A percentile compares a stretch with the other conserved stretches of the same genome.
Evolutionary conservation across 2,113 vertebrate species (phyloP).

Genomic region (Myiozetetes cayanensis): DNA sequence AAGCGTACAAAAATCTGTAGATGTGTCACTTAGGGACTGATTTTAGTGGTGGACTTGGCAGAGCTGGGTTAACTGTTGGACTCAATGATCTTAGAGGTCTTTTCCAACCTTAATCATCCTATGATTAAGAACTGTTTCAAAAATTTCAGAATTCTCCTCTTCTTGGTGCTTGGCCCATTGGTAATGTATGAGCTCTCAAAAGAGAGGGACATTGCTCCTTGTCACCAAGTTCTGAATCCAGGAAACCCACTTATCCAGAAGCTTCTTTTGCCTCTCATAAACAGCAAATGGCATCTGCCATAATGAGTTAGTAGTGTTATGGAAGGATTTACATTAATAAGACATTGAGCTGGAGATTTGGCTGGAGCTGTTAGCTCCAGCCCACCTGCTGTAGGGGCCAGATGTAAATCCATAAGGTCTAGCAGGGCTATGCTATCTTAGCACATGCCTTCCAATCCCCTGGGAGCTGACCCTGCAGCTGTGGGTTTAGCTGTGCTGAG

Average conservation of each 20-base stretch:
- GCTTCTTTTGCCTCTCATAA: background rate
- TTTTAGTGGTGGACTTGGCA: background rate
- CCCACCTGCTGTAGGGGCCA: background rate
- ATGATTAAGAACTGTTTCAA: background rate
- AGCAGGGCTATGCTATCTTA: background rate
- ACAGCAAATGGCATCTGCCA: background rate
- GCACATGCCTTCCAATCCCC: background rate
- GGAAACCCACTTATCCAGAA: background rate
- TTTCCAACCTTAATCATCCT: background rate
- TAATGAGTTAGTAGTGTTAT: background rate
- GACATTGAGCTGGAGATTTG: background rate
- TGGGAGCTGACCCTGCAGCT: background rate
- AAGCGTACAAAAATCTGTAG: background rate
- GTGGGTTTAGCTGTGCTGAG: background rate
- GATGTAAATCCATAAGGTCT: background rate
- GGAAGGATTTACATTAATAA: background rate
- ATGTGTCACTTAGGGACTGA: background rate
- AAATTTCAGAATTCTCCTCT: background rate
- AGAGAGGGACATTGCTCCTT: background rate
- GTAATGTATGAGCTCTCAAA: background rate
- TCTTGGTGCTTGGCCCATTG: background rate
- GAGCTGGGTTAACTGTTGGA: background rate
- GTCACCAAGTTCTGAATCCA: background rate
- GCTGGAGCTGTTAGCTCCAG: background rate
- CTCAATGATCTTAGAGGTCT: background rate